Percentiles rank a stretch among this genome's conserved stretches.
phyloP scores from a whole-genome alignment of 2,888 invertebrate genomes.

The Nezara viridula region DNA sequence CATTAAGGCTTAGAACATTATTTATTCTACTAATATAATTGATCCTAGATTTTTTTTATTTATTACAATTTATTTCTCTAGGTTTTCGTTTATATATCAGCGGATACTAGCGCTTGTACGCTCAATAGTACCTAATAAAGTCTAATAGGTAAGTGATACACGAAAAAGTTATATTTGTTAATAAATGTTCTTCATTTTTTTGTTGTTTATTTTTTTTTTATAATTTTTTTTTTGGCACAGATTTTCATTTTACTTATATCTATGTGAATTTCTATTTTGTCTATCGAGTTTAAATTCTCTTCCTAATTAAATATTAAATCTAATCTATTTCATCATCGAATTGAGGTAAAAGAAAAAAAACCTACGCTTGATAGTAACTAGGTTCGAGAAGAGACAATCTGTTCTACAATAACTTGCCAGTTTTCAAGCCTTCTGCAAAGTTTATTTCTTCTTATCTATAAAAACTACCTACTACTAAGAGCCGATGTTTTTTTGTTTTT shows the following conservation, averaged over 20 bases:
- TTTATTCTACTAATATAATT: neutral
- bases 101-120: slow-evolving; percentile 63
- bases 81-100: slow-evolving; percentile 65
- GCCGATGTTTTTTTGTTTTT: neutral
- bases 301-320: neutral
- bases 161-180: neutral
- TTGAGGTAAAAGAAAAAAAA: neutral
- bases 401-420: neutral
- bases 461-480: slow-evolving; percentile 24
- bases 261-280: neutral
- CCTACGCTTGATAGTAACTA: neutral
- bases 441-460: neutral
- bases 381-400: neutral
- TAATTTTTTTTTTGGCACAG: slow-evolving; percentile 8
- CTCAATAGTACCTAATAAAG: slow-evolving; percentile 19
- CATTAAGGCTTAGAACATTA: neutral
- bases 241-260: neutral
- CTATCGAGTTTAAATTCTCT: neutral
- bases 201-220: neutral
- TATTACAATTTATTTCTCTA: slow-evolving; percentile 60
- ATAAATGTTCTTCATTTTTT: neutral
- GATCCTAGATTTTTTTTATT: slow-evolving; percentile 33
- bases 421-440: neutral
- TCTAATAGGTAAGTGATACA: slow-evolving; percentile 28
- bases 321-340: neutral